A percentile compares a stretch with the other conserved stretches of the same genome.
These are phyloP conservation scores for Paratrypauchen microcephalus DNA, from an alignment of 2,797 vertebrate species.

Conservation along the genomic window DNA sequence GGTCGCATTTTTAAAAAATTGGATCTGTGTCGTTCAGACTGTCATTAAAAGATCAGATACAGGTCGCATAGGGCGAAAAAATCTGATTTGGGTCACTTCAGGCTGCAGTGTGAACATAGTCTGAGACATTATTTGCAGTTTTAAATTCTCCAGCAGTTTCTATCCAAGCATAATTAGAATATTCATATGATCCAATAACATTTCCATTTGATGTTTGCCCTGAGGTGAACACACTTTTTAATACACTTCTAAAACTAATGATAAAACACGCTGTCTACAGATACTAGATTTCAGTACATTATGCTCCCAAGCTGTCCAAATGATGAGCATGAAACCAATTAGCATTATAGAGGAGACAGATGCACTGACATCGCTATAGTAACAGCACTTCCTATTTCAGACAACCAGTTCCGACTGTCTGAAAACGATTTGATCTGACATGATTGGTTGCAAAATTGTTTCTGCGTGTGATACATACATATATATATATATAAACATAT, in stretches of 20 bases:
- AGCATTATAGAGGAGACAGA: constrained; percentile 37
- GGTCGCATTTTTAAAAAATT: no score
- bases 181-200: not conserved
- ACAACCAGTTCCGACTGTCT: constrained; percentile 22
- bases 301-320: constrained; percentile 18
- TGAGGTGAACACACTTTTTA: not conserved
- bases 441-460: constrained; percentile 46
- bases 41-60: no score
- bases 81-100: no score
- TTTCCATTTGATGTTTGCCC: not conserved
- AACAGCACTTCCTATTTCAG: constrained; percentile 7
- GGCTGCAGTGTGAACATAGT: no score
- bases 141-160: not conserved
- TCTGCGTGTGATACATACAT: constrained; percentile 34
- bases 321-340: constrained; percentile 48
- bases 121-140: no score
- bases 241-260: not conserved
- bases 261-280: constrained; percentile 12
- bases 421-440: constrained; percentile 16
- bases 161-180: no score
- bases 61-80: no score
- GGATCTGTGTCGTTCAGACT: no score
- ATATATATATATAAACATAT: no score
- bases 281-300: constrained; percentile 1
- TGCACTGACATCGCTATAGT: not conserved